phyloP scores from a whole-genome alignment of 2,797 vertebrate genomes.

The Sylvia borin region DNA sequence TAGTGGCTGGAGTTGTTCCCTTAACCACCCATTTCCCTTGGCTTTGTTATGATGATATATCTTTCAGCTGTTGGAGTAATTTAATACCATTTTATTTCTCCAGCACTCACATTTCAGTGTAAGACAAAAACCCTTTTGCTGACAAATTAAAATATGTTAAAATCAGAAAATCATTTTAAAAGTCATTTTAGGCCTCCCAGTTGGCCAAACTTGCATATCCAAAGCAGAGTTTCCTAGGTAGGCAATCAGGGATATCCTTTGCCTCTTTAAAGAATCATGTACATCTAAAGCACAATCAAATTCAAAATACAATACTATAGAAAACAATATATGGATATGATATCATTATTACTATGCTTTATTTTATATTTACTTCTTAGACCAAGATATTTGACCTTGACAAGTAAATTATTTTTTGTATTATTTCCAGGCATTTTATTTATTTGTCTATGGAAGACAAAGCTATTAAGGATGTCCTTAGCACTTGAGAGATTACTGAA shows the following conservation, averaged over 20 bases:
- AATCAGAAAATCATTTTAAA: not conserved
- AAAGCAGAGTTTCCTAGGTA: not conserved
- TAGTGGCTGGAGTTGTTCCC: not conserved
- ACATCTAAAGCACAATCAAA: not conserved
- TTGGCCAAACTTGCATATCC: not conserved
- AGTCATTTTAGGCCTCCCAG: not conserved
- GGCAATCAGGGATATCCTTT: not conserved
- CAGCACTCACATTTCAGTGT: not conserved
- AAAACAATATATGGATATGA: not conserved
- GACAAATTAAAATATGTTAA: not conserved
- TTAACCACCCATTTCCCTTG: not conserved
- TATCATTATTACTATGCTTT: not conserved
- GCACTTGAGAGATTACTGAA: not conserved
- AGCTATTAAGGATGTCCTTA: not conserved
- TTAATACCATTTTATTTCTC: not conserved
- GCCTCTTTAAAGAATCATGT: not conserved
- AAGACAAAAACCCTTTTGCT: not conserved
- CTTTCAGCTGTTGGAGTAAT: not conserved
- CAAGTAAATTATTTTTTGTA: not conserved
- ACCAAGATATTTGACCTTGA: not conserved
- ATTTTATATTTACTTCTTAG: not conserved
- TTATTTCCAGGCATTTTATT: not conserved
- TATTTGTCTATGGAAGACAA: not conserved
- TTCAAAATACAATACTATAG: not conserved
- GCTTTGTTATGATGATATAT: not conserved